phyloP scores from a whole-genome alignment of 2,888 invertebrate genomes.

The Drosophila picticornis region DNA sequence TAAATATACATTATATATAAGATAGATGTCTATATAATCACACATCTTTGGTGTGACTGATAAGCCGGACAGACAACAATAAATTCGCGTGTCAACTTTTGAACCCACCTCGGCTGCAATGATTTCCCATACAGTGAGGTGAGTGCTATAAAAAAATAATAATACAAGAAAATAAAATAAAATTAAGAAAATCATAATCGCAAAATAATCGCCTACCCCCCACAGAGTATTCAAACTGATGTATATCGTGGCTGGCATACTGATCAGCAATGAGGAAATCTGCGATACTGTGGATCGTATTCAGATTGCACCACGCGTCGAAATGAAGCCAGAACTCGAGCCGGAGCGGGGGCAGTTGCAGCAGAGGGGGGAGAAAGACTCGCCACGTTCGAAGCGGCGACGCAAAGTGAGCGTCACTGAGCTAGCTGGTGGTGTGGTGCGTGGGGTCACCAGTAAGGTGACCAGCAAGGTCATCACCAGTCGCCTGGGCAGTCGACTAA shows the following conservation, averaged over 20 bases:
- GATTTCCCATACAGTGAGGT: constrained; percentile 83
- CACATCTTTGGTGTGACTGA: constrained; percentile 42
- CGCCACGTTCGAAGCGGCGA: constrained; percentile 35
- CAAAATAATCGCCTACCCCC: neutral
- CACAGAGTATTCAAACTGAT: constrained; percentile 83
- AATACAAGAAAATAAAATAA: neutral
- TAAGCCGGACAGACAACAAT: constrained; percentile 38
- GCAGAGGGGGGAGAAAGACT: constrained; percentile 9
- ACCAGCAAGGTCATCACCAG: constrained; percentile 53
- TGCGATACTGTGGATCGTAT: constrained; percentile 84
- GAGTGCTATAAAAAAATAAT: constrained; percentile 1
- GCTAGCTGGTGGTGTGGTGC: constrained; percentile 58
- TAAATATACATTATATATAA: neutral
- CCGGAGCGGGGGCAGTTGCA: constrained; percentile 1
- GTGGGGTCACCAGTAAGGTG: constrained; percentile 58
- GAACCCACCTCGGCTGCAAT: constrained; percentile 49
- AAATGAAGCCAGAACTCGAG: constrained; percentile 62
- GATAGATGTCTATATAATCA: constrained; percentile 21
- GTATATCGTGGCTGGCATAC: constrained; percentile 84
- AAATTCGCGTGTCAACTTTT: constrained; percentile 44
- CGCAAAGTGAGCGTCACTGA: constrained; percentile 64
- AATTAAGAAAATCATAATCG: neutral
- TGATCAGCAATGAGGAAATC: constrained; percentile 83
- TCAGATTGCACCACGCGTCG: constrained; percentile 81
- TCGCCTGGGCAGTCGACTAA: constrained; percentile 55